Evolutionary conservation across 2,797 vertebrate species (phyloP).

Genomic region (Synanceia verrucosa): DNA sequence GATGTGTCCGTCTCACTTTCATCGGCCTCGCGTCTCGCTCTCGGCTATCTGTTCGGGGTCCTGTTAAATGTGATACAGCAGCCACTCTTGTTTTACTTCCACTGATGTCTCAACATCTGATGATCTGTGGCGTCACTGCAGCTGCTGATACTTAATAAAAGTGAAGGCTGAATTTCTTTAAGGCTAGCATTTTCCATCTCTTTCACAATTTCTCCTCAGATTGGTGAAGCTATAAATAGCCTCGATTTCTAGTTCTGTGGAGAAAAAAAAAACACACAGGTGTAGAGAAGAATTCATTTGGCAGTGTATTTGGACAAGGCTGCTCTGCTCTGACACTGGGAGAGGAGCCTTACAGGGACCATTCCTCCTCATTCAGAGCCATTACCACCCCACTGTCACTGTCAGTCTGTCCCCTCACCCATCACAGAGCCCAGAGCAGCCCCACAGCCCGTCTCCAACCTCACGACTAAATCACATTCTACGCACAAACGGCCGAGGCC

Average conservation of each 20-base stretch:
- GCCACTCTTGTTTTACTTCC: slow-evolving; percentile 27
- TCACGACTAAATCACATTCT: slow-evolving; percentile 79
- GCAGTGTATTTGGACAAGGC: slow-evolving; percentile 63
- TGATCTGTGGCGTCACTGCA: slow-evolving; percentile 28
- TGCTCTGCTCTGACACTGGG: slow-evolving; percentile 44
- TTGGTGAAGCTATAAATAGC: slow-evolving; percentile 64
- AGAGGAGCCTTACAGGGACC: slow-evolving; percentile 62
- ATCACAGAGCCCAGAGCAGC: slow-evolving; percentile 71
- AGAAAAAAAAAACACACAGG: slow-evolving; percentile 28
- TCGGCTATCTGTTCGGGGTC: slow-evolving; percentile 5
- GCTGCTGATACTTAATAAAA: slow-evolving; percentile 54
- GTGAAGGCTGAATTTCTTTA: slow-evolving; percentile 43
- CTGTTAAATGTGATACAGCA: slow-evolving; percentile 31
- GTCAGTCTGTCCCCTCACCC: slow-evolving; percentile 75
- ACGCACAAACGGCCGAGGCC: slow-evolving; percentile 67
- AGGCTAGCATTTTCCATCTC: slow-evolving; percentile 52
- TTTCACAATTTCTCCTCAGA: slow-evolving; percentile 41
- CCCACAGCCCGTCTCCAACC: slow-evolving; percentile 56
- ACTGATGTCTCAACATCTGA: slow-evolving; percentile 55
- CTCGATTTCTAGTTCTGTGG: slow-evolving; percentile 34
- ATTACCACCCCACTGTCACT: slow-evolving; percentile 79
- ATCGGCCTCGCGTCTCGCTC: slow-evolving; percentile 21
- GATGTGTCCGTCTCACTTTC: slow-evolving; percentile 41
- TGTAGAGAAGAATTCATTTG: slow-evolving; percentile 67
- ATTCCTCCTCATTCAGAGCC: slow-evolving; percentile 77